Base-by-base conservation (phyloP, 2,113 vertebrate genomes). In the Labrus mixtus region DNA sequence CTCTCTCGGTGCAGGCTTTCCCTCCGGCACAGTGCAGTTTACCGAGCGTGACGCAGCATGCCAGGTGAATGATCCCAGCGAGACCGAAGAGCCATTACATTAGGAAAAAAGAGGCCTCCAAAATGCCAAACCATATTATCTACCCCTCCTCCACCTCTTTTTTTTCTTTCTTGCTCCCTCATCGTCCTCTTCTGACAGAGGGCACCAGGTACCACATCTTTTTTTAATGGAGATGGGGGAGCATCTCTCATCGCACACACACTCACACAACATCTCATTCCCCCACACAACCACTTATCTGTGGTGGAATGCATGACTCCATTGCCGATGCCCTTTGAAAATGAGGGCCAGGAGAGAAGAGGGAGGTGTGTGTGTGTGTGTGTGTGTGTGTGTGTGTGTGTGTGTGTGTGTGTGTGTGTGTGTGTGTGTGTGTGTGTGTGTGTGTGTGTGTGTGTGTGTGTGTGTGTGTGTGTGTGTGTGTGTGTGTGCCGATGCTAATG, bases 1-100 rank as follows among this genome's bases (percentile, higher is more conserved):
- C 39, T 15, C 72, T 79, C 81, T 59, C 72, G 63, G 80, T 50
- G 60, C 25, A 58, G 65, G 72, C 76, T 78, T 82, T 75, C 83
- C 82, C 80, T 77, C 66, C 13, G 54, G 86, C 86, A 20, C 56
- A 54, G 81, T 19, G 80, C 73, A 56, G 85, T 87, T 89, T 88
- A 90, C 83, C 58, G 64, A 83, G 78, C 83, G 74, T 89, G 87
- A 88, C 87, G 79, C 81, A 53, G 57, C 58, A 59, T 15, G 81
- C 69, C 33, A 83, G 65, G 71, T 82, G 68, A 59, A 90, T 88
- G 89, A 92, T 88, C 82, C 87, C 81, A 79, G 78, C n/a, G 77
- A 86, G 68, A 84, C 83, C 51, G 13, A 74, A 68, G 78, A 70
- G 20, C 62, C 70, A 83, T 90, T 83, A 83, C 70, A 83, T 90